Base-by-base conservation (phyloP, 2,888 invertebrate genomes). In the Apotomis betuletana region DNA sequence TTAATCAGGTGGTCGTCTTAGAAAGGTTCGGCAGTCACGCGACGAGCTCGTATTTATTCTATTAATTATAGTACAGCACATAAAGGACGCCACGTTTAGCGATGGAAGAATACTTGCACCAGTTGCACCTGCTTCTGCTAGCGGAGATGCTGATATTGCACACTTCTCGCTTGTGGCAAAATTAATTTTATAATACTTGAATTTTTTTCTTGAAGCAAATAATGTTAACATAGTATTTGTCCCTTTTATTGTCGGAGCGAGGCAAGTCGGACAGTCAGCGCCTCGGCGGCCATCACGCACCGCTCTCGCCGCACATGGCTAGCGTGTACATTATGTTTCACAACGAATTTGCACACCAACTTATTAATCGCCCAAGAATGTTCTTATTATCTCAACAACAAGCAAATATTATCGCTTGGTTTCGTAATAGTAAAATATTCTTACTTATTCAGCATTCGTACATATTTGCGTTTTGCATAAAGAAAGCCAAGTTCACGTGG, bases 251-350 rank as follows among this genome's bases (percentile, higher is more conserved):
- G 10, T 49, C 10, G 9, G 49, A 9, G 49, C 9, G 10, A 9
- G 9, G 49, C 9, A 12, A 49, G 49, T 9, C 10, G 49, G 9
- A 2, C 9, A 27, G n/a, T 46, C 13, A 27, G 46, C 49, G 65
- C 58, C 12, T 58, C 57, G 58, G 57, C 49, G 57, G 58, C 46
- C 49, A n/a, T n/a, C n/a, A 41, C 41, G 41, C 41, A 41, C 57
- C 49, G 36, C 27, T 27, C 27, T 2, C 46, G n/a, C 46, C 3
- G 65, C 55, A 12, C 57, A 49, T 15, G 58, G 57, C 65, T 15
- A 15, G 65, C 58, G 65, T 13, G 5, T 58, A 8, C 12, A 15
- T 44, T 67, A 27, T 67, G 57, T 54, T 67, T 12, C 51, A 62
- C 27, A 62, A 38, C 27, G n/a, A 49, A 62, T 49, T 9, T 49